These are phyloP conservation scores for Agapostemon virescens DNA, from an alignment of 2,888 invertebrate species.

Conservation along the genomic window DNA sequence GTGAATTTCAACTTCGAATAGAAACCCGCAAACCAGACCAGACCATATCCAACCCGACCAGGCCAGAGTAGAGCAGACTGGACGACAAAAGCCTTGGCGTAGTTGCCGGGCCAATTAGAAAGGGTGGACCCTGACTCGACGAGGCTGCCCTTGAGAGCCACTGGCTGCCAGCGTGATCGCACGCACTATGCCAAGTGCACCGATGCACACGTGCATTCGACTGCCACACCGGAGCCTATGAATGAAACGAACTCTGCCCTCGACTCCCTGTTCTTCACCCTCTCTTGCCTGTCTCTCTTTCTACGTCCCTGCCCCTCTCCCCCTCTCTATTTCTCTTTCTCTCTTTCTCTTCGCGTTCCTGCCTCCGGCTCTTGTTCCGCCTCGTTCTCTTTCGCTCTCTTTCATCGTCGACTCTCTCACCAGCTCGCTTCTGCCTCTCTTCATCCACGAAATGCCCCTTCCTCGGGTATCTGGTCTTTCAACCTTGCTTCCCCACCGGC, in stretches of 20 bases:
- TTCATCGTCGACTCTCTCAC: neutral
- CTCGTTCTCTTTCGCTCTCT: neutral
- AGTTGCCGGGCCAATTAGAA: constrained; percentile 28
- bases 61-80: constrained; percentile 3
- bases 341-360: neutral
- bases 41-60: neutral
- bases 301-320: too few relatives aligned
- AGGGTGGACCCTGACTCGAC: neutral
- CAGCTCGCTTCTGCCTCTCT: neutral
- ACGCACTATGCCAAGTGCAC: constrained; percentile 21
- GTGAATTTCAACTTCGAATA: constrained; percentile 21
- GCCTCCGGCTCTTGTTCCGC: neutral
- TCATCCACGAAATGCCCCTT: neutral
- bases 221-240: constrained; percentile 54
- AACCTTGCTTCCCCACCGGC: neutral
- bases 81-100: constrained; percentile 21
- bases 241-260: constrained; percentile 66
- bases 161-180: constrained; percentile 38
- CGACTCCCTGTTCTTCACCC: neutral
- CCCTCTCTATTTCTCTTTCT: too few relatives aligned
- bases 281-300: neutral
- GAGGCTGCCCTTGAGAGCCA: constrained; percentile 52
- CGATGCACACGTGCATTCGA: constrained; percentile 39
- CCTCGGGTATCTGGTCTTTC: neutral
- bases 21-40: constrained; percentile 11